Percentiles rank a stretch among this genome's conserved stretches.
These are phyloP conservation scores for Fukomys damarensis DNA, from an alignment of 2,113 vertebrate species.

Conservation along the genomic window DNA sequence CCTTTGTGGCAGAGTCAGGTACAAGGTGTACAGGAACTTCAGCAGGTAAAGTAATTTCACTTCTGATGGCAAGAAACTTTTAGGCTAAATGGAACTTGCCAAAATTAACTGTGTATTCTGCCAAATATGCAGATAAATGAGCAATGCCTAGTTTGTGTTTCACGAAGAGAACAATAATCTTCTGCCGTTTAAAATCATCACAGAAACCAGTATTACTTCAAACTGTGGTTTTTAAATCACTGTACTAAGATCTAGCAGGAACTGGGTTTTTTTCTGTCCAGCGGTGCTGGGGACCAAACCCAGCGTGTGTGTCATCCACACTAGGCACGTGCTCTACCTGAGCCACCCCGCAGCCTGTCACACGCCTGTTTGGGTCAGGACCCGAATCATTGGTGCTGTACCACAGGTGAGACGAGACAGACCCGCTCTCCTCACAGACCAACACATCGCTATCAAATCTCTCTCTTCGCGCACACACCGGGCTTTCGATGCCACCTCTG, in stretches of 20 bases:
- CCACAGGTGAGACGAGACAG: neutral
- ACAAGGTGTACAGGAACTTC: neutral
- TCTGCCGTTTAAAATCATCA: neutral
- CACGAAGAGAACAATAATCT: neutral
- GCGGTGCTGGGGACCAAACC: neutral
- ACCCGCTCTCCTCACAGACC: rapidly evolving
- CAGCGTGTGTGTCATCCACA: too few species aligned
- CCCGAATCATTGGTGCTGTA: too few species aligned
- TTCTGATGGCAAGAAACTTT: neutral
- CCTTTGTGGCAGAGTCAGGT: neutral
- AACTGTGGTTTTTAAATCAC: neutral
- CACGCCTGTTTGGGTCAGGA: rapidly evolving
- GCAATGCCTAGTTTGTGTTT: neutral
- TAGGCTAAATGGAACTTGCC: neutral
- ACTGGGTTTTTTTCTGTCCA: neutral
- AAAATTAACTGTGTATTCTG: neutral
- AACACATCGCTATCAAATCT: too few species aligned
- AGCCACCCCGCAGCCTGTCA: neutral
- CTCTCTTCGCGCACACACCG: neutral
- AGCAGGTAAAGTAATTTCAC: neutral
- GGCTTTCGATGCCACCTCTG: neutral
- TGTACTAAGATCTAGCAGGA: neutral
- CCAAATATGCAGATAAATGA: neutral
- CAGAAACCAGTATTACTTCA: neutral
- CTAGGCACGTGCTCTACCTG: neutral